A percentile compares a stretch with the other conserved stretches of the same genome.
Conservation (phyloP, 1,140 invertebrate genomes). For the Littorina saxatilis region DNA sequence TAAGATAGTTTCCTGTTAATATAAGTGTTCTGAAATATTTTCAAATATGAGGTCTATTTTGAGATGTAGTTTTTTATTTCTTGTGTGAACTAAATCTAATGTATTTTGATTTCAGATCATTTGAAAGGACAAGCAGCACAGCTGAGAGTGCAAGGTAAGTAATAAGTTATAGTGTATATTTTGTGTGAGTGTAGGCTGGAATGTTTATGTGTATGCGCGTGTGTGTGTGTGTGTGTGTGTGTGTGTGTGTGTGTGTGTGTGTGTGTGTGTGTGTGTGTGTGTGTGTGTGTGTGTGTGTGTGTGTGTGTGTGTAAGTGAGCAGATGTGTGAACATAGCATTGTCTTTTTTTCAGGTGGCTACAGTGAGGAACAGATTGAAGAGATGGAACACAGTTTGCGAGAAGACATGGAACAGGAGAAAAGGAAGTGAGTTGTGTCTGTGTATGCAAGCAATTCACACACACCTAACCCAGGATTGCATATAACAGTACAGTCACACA, state of each 20-base stretch:
- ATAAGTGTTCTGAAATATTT: no score
- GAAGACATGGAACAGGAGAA: constrained; percentile 71
- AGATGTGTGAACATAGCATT: no score
- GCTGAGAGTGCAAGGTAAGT: constrained; percentile 22
- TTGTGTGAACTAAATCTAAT: no score
- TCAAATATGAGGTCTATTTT: no score
- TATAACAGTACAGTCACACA: no score
- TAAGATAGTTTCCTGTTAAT: no score
- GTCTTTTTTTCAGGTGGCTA: constrained; percentile 25
- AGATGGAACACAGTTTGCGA: constrained; percentile 66
- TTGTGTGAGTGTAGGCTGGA: background rate
- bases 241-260: background rate
- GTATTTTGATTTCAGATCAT: constrained; percentile 29
- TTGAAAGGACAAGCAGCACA: constrained; percentile 24
- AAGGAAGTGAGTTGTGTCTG: constrained; percentile 51
- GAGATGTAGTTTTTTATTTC: no score
- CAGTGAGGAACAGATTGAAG: constrained; percentile 51
- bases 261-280: background rate
- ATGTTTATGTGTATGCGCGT: background rate
- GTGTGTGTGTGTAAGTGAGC: background rate
- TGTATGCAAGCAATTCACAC: no score
- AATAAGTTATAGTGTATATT: background rate
- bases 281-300: background rate
- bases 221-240: background rate
- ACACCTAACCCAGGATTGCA: no score